These are phyloP conservation scores for Drosophila greeni DNA, from an alignment of 2,888 invertebrate genomes.

Conservation along the genomic window DNA sequence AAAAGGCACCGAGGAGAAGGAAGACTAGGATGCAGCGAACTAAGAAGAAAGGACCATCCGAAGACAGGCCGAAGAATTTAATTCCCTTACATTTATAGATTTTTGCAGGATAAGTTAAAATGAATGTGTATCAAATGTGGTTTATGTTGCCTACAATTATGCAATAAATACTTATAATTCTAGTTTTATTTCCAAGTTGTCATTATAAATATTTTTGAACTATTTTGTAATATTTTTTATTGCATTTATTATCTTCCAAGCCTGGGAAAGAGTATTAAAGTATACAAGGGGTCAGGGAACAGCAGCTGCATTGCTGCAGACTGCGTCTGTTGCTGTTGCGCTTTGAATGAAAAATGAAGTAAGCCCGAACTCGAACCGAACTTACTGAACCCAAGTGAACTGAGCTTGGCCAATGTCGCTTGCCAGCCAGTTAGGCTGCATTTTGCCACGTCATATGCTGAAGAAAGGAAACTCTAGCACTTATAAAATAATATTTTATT, in stretches of 20 bases:
- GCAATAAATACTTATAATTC: neutral
- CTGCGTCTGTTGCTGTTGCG: constrained; percentile 58
- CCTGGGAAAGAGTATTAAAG: constrained; percentile 7
- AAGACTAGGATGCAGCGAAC: constrained; percentile 22
- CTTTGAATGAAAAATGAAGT: constrained; percentile 72
- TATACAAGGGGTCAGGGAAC: constrained; percentile 36
- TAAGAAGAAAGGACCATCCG: constrained; percentile 9
- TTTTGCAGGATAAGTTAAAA: neutral
- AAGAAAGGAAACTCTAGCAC: neutral
- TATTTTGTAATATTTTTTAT: neutral
- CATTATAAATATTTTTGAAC: too few species aligned
- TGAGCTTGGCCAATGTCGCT: constrained; percentile 41
- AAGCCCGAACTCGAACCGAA: constrained; percentile 47
- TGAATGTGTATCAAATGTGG: neutral
- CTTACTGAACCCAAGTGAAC: constrained; percentile 33
- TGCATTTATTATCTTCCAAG: too few species aligned
- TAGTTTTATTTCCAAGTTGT: too few species aligned
- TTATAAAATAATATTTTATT: neutral
- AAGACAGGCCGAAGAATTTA: neutral
- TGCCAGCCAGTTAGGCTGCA: constrained; percentile 68
- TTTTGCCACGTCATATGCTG: constrained; percentile 61
- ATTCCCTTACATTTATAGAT: neutral
- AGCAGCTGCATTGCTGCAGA: constrained; percentile 54
- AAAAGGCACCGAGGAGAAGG: constrained; percentile 20
- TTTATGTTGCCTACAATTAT: neutral